A percentile compares a stretch with the other conserved stretches of the same genome.
Evolutionary conservation across 2,113 vertebrate species (phyloP).

Genomic region (Sinocyclocheilus anophthalmus): DNA sequence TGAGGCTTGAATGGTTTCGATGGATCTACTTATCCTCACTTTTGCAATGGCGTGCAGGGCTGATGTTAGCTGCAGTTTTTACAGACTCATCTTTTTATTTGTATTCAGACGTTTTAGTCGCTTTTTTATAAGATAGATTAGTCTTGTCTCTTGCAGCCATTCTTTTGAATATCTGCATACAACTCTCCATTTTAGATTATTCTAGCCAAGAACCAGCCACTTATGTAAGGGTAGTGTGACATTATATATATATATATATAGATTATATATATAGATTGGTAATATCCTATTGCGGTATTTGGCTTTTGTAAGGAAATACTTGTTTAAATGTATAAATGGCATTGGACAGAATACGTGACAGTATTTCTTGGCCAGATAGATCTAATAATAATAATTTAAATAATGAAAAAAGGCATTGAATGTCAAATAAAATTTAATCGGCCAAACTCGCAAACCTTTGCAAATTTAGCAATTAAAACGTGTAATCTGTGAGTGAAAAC

Average conservation of each 20-base stretch:
- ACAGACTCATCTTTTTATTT: neutral
- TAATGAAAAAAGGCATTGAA: no score
- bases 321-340: no score
- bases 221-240: neutral
- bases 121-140: neutral
- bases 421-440: no score
- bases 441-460: no score
- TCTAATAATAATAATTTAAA: no score
- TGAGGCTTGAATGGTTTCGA: neutral
- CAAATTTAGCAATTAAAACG: no score
- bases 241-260: neutral
- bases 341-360: no score
- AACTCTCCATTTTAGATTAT: neutral
- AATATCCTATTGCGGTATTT: no score
- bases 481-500: no score
- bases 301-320: no score
- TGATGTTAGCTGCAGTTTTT: neutral
- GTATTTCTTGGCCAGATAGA: no score
- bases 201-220: neutral
- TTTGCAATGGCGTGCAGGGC: neutral
- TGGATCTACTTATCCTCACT: conserved; percentile 8
- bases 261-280: no score
- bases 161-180: neutral
- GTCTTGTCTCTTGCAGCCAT: neutral
- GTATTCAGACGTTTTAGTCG: neutral